phyloP scores from a whole-genome alignment of 2,888 invertebrate genomes.

The Clusia tigrina region DNA sequence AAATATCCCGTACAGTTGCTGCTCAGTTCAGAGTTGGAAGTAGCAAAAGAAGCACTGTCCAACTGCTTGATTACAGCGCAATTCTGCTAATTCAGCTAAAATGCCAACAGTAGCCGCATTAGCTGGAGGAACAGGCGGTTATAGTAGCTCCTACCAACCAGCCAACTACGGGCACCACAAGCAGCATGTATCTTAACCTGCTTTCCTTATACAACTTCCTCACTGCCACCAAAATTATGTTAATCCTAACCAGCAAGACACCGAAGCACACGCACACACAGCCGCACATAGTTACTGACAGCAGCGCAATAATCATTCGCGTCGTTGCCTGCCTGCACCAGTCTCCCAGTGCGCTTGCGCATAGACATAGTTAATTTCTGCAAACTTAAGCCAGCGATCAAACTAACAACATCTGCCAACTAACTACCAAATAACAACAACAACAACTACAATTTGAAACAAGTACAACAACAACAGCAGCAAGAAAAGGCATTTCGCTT shows the following conservation, averaged over 20 bases:
- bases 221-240: conserved; percentile 13
- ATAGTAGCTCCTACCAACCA: background rate
- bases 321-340: background rate
- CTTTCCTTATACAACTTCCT: no score
- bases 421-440: background rate
- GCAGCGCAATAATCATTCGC: conserved; percentile 2
- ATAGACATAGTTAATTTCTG: conserved; percentile 11
- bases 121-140: conserved; percentile 2
- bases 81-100: conserved; percentile 29
- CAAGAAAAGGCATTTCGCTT: conserved; percentile 14
- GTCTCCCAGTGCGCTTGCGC: background rate
- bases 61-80: conserved; percentile 23
- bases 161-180: no score
- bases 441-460: background rate
- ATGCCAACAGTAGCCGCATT: conserved; percentile 25
- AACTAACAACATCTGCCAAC: conserved; percentile 7
- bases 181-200: background rate
- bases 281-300: background rate
- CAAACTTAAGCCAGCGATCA: background rate
- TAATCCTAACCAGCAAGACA: conserved; percentile 11
- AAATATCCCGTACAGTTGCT: background rate
- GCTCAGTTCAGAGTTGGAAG: background rate
- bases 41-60: background rate
- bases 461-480: conserved; percentile 13
- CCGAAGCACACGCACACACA: background rate